Percentiles rank a stretch among this genome's conserved stretches.
Conservation (phyloP, 2,113 vertebrate genomes). For the Pterocles gutturalis region DNA sequence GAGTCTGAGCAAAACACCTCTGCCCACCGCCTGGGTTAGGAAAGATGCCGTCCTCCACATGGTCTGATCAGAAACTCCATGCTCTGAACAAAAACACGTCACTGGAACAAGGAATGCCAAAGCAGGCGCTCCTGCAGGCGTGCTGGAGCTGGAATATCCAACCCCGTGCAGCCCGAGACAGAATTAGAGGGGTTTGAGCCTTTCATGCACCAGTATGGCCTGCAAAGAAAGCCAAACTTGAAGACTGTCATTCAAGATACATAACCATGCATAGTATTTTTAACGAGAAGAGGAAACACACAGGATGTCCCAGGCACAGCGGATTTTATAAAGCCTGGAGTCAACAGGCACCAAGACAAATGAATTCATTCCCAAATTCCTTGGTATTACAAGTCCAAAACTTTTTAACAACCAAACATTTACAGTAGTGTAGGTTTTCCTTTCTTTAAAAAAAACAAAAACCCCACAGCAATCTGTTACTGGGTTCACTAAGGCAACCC, state of each 20-base stretch:
- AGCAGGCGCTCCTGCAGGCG: not conserved
- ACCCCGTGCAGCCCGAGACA: not conserved
- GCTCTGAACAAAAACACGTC: not conserved
- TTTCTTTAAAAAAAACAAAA: not conserved
- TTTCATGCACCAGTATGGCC: not conserved
- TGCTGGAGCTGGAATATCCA: not conserved
- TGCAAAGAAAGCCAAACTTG: not conserved
- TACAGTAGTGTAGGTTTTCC: not conserved
- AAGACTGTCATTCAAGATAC: not conserved
- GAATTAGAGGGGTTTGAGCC: not conserved
- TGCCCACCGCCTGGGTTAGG: too few species aligned
- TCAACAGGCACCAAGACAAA: not conserved
- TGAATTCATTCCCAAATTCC: not conserved
- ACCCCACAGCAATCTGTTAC: not conserved
- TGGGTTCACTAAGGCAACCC: not conserved
- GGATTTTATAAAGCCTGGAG: not conserved
- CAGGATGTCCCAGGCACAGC: not conserved
- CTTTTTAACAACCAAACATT: not conserved
- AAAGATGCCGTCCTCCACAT: accelerated
- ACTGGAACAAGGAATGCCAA: not conserved
- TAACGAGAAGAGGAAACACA: not conserved
- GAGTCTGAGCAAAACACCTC: not conserved
- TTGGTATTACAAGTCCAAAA: not conserved
- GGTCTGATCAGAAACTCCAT: not conserved
- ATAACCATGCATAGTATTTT: not conserved